Base-by-base conservation (phyloP, 1,140 invertebrate genomes). In the Microplitis demolitor region DNA sequence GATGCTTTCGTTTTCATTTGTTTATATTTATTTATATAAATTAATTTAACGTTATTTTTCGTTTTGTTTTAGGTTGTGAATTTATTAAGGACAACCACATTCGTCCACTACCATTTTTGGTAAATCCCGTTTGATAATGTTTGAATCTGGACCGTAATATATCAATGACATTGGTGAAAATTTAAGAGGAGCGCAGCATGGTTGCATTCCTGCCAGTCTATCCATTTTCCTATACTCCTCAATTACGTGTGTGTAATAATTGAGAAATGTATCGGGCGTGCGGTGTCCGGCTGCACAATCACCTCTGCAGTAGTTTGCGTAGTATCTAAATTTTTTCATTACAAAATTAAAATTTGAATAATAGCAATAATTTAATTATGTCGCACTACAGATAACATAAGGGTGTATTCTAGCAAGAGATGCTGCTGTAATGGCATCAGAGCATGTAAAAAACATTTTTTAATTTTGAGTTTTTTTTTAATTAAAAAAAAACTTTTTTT, bases 21-120 rank as follows among this genome's bases (percentile, higher is more conserved):
- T 16, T 56, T 56, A n/a, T 13, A 24, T 24, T 56, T 24, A n/a
- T 56, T 56, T 8, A 56, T 56, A 34, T 24, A 24, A 61, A 34
- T 61, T 61, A 61, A 5, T 33, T 60, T 24, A 11, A 24, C 4
- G 1, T 60, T 33, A 60, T 16, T 64, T 33, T 8, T 62, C 31
- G 34, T 33, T 34, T n/a, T 24, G 6, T 33, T 61, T 31, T 56
- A 0, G 35, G 9, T 33, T 58, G 5, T 24, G 4, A 13, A 73
- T 69, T 77, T 69, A 66, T 81, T 91, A 97, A 69, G 95, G 94
- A 88, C 97, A 98, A 67, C 96, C 96, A 87, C 97, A 98, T 88
- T 97, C 95, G 85, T 97, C 95, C 37, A 98, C 95, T 73, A 97
- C 94, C 96, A 98, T 98, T 89, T 97, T 96, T 75, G 96, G 96